phyloP scores from a whole-genome alignment of 2,113 vertebrate species.

The Vanacampus margaritifer region DNA sequence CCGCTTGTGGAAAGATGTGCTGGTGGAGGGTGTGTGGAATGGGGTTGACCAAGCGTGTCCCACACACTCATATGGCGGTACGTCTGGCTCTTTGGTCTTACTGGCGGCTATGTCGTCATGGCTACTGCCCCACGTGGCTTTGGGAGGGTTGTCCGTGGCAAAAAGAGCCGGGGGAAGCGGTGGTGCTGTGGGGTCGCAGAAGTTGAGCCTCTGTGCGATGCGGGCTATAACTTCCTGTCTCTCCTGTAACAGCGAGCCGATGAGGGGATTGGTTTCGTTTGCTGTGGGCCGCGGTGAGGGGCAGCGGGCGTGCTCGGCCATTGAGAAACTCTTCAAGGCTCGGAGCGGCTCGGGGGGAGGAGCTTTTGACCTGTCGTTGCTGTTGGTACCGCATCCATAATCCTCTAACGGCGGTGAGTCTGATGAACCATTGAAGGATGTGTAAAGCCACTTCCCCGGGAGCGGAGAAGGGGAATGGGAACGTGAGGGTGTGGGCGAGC shows the following conservation, averaged over 20 bases:
- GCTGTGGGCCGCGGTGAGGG: slow-evolving; percentile 71
- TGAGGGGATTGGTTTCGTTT: slow-evolving; percentile 86
- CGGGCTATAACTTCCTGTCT: slow-evolving; percentile 95
- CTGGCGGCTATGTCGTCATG: slow-evolving; percentile 74
- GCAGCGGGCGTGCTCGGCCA: slow-evolving; percentile 72
- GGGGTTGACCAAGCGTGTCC: slow-evolving; percentile 68
- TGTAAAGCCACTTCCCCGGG: slow-evolving; percentile 77
- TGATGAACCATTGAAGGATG: slow-evolving; percentile 68
- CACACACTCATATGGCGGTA: slow-evolving; percentile 59
- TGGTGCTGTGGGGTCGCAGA: slow-evolving; percentile 87
- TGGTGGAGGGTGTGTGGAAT: slow-evolving; percentile 73
- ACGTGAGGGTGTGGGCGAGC: slow-evolving; percentile 65
- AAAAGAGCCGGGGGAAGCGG: slow-evolving; percentile 79
- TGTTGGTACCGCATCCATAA: slow-evolving; percentile 59
- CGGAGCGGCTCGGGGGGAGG: slow-evolving; percentile 73
- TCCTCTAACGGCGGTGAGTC: slow-evolving; percentile 71
- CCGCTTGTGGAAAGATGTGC: slow-evolving; percentile 63
- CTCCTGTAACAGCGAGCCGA: slow-evolving; percentile 92
- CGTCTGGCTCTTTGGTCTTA: slow-evolving; percentile 81
- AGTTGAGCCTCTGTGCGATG: slow-evolving; percentile 93
- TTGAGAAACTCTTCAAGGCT: slow-evolving; percentile 84
- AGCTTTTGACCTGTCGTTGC: slow-evolving; percentile 67
- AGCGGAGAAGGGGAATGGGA: slow-evolving; percentile 69
- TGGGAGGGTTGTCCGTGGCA: slow-evolving; percentile 67
- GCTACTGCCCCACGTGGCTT: slow-evolving; percentile 73